Evolutionary conservation across 2,113 vertebrate genomes (phyloP), one percentile per base, ranked within the genome.

Genomic region (Anolis carolinensis): DNA sequence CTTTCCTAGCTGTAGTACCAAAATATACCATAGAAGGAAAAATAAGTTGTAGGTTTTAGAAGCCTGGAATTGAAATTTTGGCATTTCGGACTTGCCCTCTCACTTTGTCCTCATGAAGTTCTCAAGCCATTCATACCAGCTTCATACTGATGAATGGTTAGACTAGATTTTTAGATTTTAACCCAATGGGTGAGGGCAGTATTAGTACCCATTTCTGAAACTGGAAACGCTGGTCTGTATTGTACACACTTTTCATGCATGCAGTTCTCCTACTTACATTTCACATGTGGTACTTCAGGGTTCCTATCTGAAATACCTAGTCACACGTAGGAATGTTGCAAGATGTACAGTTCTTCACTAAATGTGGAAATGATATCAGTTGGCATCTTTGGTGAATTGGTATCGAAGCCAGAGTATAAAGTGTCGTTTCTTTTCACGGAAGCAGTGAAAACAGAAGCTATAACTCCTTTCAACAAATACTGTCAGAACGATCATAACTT

Each of bases 401-500:
- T 86, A 62, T 72, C 73, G 55, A 80, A 55, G 32, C 23, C 79
- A 52, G 71, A 86, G 79, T 81, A 81, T 86, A 81, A 81, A 84
- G 59, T 67, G 44, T 86, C 6, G n/a, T 81, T 78, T 52, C 30
- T 86, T 79, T 59, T 79, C 48, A 79, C 79, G 32, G 30, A 79
- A 77, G n/a, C 25, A 75, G 39, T 81, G 85, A 74, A 67, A 86
- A 67, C 23, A 50, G 34, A 85, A 81, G 23, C 59, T 67, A 52
- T 75, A 36, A 82, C 86, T 65, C 71, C 84, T 55, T 27, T 63
- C 71, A 84, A 59, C 48, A 83, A 75, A 23, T 63, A n/a, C 2
- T 86, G 65, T 30, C 82, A 88, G 16, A 88, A 4, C 89, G 81
- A 89, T 63, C 73, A 48, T 79, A 90, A 83, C 55, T 50, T 72